A percentile compares a stretch with the other conserved stretches of the same genome.
phyloP scores from a whole-genome alignment of 1,140 invertebrate species.

The Daktulosphaira vitifoliae region DNA sequence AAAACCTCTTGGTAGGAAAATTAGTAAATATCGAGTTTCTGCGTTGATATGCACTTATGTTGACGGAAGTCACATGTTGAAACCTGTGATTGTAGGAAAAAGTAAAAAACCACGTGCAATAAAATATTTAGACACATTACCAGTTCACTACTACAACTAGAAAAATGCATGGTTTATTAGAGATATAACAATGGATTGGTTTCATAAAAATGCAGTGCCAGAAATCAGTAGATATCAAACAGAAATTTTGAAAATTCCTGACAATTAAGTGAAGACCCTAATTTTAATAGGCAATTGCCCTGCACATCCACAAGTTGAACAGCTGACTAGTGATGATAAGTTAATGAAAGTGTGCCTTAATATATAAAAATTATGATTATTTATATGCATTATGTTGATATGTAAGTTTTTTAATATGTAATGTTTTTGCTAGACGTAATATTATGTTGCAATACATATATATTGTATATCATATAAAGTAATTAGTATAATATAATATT shows the following conservation, averaged over 20 bases:
- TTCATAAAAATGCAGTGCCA: conserved; percentile 31
- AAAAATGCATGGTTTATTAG: conserved; percentile 34
- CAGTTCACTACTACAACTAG: conserved; percentile 14
- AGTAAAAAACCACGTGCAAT: conserved; percentile 41
- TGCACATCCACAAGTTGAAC: conserved; percentile 46
- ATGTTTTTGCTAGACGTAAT: too few species aligned
- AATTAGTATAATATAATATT: too few species aligned
- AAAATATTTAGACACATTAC: conserved; percentile 34
- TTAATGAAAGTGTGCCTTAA: background rate
- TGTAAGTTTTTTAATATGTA: too few species aligned
- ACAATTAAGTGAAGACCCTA: background rate
- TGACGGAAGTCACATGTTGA: conserved; percentile 36
- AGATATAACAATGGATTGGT: conserved; percentile 35
- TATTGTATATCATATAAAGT: too few species aligned
- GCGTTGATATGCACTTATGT: conserved; percentile 43
- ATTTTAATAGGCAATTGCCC: conserved; percentile 8
- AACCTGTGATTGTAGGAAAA: conserved; percentile 41
- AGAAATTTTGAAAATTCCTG: conserved; percentile 13
- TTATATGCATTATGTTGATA: too few species aligned
- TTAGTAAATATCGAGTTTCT: conserved; percentile 37
- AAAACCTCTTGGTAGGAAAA: conserved; percentile 12
- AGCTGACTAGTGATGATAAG: conserved; percentile 41
- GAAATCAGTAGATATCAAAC: conserved; percentile 33
- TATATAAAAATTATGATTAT: too few species aligned
- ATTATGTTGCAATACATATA: too few species aligned